These are phyloP conservation scores for Stichopus horrens DNA, from an alignment of 53 echinoderm and acorn worm genomes.

Conservation along the genomic window DNA sequence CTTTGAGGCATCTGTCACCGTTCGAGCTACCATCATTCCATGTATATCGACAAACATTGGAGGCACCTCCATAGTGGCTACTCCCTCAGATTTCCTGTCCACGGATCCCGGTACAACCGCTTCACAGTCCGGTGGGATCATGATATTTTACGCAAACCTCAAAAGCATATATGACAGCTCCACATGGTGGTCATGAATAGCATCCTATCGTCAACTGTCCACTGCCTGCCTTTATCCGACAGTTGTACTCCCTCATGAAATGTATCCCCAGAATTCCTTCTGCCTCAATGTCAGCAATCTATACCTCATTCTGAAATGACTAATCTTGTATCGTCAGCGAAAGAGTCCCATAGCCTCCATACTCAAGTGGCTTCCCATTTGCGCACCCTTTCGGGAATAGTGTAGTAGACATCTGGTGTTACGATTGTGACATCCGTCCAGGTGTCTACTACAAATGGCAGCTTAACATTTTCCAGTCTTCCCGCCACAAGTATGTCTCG, in stretches of 20 bases:
- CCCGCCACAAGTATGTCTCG: neutral
- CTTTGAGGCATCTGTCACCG: conserved; percentile 7
- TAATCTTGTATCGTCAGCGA: too few relatives aligned
- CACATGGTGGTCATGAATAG: too few relatives aligned
- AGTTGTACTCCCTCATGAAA: too few relatives aligned
- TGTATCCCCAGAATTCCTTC: too few relatives aligned
- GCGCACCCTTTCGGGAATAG: neutral
- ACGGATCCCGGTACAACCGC: neutral
- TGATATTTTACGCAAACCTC: too few relatives aligned
- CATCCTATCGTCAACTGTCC: neutral
- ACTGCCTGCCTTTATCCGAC: neutral
- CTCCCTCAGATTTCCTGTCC: neutral
- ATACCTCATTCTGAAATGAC: too few relatives aligned
- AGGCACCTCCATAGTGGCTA: neutral
- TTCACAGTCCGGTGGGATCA: neutral
- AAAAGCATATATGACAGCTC: too few relatives aligned
- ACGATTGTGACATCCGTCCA: conserved; percentile 10
- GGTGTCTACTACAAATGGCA: neutral
- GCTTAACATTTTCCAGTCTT: neutral
- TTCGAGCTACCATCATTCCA: conserved; percentile 20
- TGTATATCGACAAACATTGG: neutral
- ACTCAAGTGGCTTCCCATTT: too few relatives aligned
- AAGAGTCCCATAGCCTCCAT: too few relatives aligned
- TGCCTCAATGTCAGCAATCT: too few relatives aligned
- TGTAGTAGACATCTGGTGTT: neutral